These are phyloP conservation scores for Trichogramma pretiosum DNA, from an alignment of 1,140 invertebrate species.

Conservation along the genomic window DNA sequence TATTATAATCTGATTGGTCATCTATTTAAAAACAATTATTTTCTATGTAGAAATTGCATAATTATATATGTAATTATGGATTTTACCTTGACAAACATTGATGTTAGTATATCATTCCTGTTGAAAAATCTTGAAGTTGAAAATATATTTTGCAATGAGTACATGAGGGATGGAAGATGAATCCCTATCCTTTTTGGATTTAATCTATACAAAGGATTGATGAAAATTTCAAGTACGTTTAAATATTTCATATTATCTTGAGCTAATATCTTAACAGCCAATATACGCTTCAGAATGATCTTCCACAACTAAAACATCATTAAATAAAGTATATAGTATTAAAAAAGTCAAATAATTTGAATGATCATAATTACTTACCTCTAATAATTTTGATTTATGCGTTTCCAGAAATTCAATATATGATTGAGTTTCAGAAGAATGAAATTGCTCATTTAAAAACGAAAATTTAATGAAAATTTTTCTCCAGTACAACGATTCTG, in stretches of 20 bases:
- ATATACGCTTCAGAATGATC: slow-evolving; percentile 61
- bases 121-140: slow-evolving; percentile 77
- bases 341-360: slow-evolving; percentile 15
- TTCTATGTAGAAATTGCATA: neutral
- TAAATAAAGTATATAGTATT: slow-evolving; percentile 13
- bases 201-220: slow-evolving; percentile 71
- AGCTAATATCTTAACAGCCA: slow-evolving; percentile 71
- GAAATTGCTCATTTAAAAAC: slow-evolving; percentile 70
- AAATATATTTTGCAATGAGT: slow-evolving; percentile 71
- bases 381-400: slow-evolving; percentile 59
- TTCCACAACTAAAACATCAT: slow-evolving; percentile 43
- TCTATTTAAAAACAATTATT: slow-evolving; percentile 31
- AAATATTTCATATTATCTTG: slow-evolving; percentile 84
- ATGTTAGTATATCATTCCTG: slow-evolving; percentile 56
- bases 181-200: slow-evolving; percentile 61
- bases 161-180: slow-evolving; percentile 61
- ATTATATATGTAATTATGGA: neutral
- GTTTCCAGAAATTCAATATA: slow-evolving; percentile 59
- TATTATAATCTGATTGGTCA: slow-evolving; percentile 69
- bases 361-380: slow-evolving; percentile 46
- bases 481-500: slow-evolving; percentile 76
- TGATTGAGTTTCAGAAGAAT: slow-evolving; percentile 52
- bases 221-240: slow-evolving; percentile 77
- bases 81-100: slow-evolving; percentile 57
- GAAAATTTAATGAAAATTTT: slow-evolving; percentile 68